Evolutionary conservation across 1,140 invertebrate species (phyloP), one percentile per base, ranked within the genome.

Genomic region (Drosophila subobscura): DNA sequence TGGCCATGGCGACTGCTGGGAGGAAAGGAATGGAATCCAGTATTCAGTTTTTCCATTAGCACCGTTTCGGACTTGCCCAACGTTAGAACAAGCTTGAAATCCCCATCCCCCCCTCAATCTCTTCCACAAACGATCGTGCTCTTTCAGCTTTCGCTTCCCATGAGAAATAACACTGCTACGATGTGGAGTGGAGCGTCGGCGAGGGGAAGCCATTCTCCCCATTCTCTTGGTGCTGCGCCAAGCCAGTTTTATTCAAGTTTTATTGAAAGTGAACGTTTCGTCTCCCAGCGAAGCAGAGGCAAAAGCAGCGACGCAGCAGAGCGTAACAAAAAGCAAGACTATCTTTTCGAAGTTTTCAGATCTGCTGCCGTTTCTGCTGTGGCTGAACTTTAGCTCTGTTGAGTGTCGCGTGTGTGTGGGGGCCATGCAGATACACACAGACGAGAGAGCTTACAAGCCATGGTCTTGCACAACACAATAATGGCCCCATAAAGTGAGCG

Each of bases 181-280:
- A 44, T 49, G 10, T 37, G 33, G 33, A 37, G 33, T 37, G 10
- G 33, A 37, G 33, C 10, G 33, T 12, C 33, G 10, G 33, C 33
- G 33, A 37, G 33, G 33, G 33, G 25, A 58, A 72, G 44, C 65
- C 67, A 71, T 68, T 71, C 70, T 71, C 70, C 70, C 80, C 76
- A 84, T 84, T 85, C 76, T 77, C 80, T 79, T 77, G 67, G 58
- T 85, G 54, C 71, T 56, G 40, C 45, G 67, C 60, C 70, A 85
- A 88, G 74, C 81, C 83, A 77, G 83, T 86, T 83, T 86, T 83
- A 88, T 81, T 88, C 81, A 86, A 86, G 81, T 85, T 85, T 81
- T 85, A 85, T 85, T 85, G 81, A 85, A 85, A 85, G 81, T 85
- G 81, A 85, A 85, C 81, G 81, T 85, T 85, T 86, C 73, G 73